A percentile compares a stretch with the other conserved stretches of the same genome.
These are phyloP conservation scores for Melanostigma gelatinosum DNA, from an alignment of 2,113 vertebrate genomes.

Conservation along the genomic window DNA sequence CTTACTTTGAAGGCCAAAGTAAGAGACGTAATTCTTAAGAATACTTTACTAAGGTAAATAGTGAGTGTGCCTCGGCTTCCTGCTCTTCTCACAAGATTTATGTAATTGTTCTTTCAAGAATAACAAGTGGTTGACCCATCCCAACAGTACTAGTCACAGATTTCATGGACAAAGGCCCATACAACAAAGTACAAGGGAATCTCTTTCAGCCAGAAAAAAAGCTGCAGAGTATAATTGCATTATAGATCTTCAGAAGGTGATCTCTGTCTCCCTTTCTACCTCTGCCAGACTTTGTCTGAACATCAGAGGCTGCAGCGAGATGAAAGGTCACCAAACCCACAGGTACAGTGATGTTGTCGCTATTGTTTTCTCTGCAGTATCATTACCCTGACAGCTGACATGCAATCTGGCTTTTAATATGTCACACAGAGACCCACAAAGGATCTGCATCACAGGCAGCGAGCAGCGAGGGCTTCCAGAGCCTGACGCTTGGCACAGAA, in stretches of 20 bases:
- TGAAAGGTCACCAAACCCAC: conserved; percentile 67
- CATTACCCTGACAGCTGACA: conserved; percentile 68
- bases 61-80: conserved; percentile 27
- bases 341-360: conserved; percentile 42
- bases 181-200: conserved; percentile 48
- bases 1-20: background rate
- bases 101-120: conserved; percentile 51
- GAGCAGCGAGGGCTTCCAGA: conserved; percentile 42
- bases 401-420: conserved; percentile 64
- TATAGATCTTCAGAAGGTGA: conserved; percentile 60
- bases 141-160: conserved; percentile 23
- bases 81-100: conserved; percentile 38
- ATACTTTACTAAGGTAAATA: background rate
- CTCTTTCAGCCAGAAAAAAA: conserved; percentile 59
- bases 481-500: conserved; percentile 60
- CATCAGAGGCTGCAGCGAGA: conserved; percentile 61
- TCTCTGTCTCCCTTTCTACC: conserved; percentile 65
- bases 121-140: conserved; percentile 12
- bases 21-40: background rate
- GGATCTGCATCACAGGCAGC: conserved; percentile 2
- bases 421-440: conserved; percentile 54
- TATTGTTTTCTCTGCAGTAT: conserved; percentile 67
- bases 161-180: conserved; percentile 37
- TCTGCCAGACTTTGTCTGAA: conserved; percentile 71
- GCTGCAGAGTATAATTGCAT: conserved; percentile 56